Base-by-base conservation (phyloP, 2,797 vertebrate genomes). In the Ceyx erithaca region DNA sequence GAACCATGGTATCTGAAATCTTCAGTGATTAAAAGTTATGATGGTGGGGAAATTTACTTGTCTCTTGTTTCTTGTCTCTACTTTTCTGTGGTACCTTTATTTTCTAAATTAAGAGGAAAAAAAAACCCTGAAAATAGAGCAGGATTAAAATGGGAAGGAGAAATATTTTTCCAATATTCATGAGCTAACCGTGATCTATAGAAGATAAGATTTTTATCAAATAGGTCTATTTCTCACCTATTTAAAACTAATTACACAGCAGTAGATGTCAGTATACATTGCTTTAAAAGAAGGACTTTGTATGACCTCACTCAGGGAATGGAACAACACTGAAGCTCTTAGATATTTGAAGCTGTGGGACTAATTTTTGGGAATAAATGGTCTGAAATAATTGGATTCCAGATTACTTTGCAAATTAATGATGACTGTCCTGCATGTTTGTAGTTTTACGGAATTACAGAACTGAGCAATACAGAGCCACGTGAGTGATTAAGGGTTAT, bases 351-450 rank as follows among this genome's bases (percentile, higher is more conserved):
- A 89, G 85, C 31, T 45, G 51, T 83, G 87, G 59, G 85, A 91
- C 68, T 86, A 13, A 33, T 76, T 93, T 84, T 63, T 18, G 7
- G 25, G 61, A 81, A 80, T 76, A 72, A 90, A 83, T 76, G 72
- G 31, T 77, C 55, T 77, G 64, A 45, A 87, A 70, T 35, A 87
- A 86, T 78, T 91, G 52, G 41, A 88, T 93, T 81, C 41, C 73
- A 75, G 70, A 80, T 89, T 93, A 80, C 25, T 92, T 96, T 81
- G 37, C 76, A 94, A 90, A 92, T 87, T 85, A 90, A 71, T 10
- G 28, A 48, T 40, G 76, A 37, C 21, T 90, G 90, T 75, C 23
- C 18, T 72, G n/a, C 28, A 13, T 57, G 45, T 83, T 72, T 92
- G 33, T 66, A 87, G 40, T 41, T 90, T 55, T 76, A 48, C 18